A percentile compares a stretch with the other conserved stretches of the same genome.
phyloP scores from a whole-genome alignment of 1,140 invertebrate genomes.

The Polyergus mexicanus region DNA sequence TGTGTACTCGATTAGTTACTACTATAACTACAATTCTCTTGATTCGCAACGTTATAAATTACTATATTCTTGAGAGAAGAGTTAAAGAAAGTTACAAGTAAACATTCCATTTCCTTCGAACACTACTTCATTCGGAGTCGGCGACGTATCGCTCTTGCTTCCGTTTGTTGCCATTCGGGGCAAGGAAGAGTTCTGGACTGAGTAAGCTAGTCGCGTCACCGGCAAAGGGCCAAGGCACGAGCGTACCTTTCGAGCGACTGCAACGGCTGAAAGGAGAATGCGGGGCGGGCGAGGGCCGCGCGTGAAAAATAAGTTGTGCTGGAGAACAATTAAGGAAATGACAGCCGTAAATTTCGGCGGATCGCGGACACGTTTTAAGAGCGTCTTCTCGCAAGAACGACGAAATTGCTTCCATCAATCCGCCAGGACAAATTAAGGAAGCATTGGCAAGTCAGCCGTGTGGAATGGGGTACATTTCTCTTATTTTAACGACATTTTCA shows the following conservation, averaged over 20 bases:
- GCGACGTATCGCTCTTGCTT: constrained; percentile 46
- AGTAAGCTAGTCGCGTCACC: constrained; percentile 34
- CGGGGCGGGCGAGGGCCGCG: constrained; percentile 40
- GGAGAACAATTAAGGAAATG: constrained; percentile 83
- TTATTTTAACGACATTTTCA: constrained; percentile 73
- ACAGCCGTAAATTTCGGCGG: constrained; percentile 82
- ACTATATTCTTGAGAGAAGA: constrained; percentile 41
- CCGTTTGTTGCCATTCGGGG: constrained; percentile 51
- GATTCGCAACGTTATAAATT: constrained; percentile 51
- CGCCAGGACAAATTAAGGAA: constrained; percentile 80
- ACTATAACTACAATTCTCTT: constrained; percentile 33
- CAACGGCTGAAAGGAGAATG: constrained; percentile 51
- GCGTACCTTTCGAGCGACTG: constrained; percentile 7
- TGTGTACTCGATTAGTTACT: background rate
- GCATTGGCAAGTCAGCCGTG: constrained; percentile 61
- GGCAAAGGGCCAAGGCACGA: constrained; percentile 41
- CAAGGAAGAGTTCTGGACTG: background rate
- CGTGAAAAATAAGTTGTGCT: constrained; percentile 79
- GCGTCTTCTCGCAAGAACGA: constrained; percentile 74
- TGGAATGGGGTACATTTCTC: background rate
- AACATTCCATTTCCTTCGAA: constrained; percentile 53
- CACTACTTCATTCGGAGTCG: constrained; percentile 50
- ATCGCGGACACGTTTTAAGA: constrained; percentile 78
- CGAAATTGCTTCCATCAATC: constrained; percentile 84
- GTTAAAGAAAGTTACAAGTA: constrained; percentile 61